Evolutionary conservation across 2,888 invertebrate species (phyloP), one percentile per base, ranked within the genome.

Genomic region (Endomychus coccineus): DNA sequence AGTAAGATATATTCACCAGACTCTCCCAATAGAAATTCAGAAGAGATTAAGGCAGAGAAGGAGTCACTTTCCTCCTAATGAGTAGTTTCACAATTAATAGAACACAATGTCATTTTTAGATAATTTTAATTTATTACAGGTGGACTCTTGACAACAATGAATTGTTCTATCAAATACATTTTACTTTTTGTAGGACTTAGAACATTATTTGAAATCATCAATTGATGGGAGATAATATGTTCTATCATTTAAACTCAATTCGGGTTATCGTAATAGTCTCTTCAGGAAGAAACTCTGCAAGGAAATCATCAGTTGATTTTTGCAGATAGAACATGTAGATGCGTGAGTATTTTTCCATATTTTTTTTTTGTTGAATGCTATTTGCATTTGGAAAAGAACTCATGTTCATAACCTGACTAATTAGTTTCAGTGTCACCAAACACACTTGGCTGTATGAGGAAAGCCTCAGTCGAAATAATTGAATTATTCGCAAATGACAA

Each of bases 401-500:
- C n/a, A n/a, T n/a, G n/a, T n/a, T n/a, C n/a, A n/a, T 7, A 6
- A 2, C 14, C 5, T 3, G 14, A 4, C 2, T 2, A 17, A 3
- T 30, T 19, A 10, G 11, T 30, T 30, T 12, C 12, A 30, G 30
- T 30, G 19, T 30, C 4, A 7, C 30, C 3, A 30, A 30, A 30
- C 11, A 30, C 3, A 11, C 12, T 6, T 30, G 30, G 30, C 17
- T 30, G 30, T 30, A 19, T 30, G 30, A 30, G 30, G 29, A 29
- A n/a, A 10, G 17, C 16, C 5, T 29, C 17, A 16, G 29, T n/a
- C 5, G 29, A 29, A 29, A 29, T 29, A 16, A 29, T 16, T 17
- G 19, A 16, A 29, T 10, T 29, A 10, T 16, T 29, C 17, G 17
- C 29, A 10, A 6, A 12, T n/a, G 12, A 7, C n/a, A n/a, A n/a